Percentiles rank a stretch among this genome's conserved stretches.
These are phyloP conservation scores for Cairina moschata DNA, from an alignment of 2,113 vertebrate genomes.

Conservation along the genomic window DNA sequence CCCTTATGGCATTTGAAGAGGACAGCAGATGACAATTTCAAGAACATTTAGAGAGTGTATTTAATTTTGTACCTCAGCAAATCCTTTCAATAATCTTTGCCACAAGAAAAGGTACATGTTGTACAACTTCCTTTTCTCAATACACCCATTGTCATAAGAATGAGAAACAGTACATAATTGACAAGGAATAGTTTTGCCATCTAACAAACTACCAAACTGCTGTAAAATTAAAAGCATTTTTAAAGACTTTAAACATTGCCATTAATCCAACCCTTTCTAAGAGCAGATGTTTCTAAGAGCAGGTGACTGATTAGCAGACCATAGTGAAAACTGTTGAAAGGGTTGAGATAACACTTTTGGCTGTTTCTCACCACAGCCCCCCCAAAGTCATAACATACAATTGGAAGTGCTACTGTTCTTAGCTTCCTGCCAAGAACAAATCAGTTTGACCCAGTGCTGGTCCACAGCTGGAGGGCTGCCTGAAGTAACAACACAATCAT, in stretches of 20 bases:
- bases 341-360: background rate
- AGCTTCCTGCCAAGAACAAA: constrained; percentile 23
- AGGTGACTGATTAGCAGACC: background rate
- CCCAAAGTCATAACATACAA: background rate
- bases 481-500: background rate
- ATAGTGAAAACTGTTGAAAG: background rate
- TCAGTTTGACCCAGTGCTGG: constrained; percentile 19
- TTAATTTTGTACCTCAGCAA: constrained; percentile 40
- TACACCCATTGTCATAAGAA: background rate
- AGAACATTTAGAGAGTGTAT: background rate
- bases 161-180: background rate
- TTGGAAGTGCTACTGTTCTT: background rate
- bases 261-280: background rate
- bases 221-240: background rate
- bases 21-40: constrained; percentile 22
- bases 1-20: background rate
- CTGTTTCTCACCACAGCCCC: background rate
- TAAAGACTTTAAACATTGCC: background rate
- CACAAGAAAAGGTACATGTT: constrained; percentile 5
- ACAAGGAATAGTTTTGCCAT: background rate
- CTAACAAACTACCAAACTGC: background rate
- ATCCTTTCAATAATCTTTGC: background rate
- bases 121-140: constrained; percentile 31
- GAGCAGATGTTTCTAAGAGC: background rate
- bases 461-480: constrained; percentile 29